A percentile compares a stretch with the other conserved stretches of the same genome.
phyloP scores from a whole-genome alignment of 2,797 vertebrate genomes.

The Threskiornis aethiopicus region DNA sequence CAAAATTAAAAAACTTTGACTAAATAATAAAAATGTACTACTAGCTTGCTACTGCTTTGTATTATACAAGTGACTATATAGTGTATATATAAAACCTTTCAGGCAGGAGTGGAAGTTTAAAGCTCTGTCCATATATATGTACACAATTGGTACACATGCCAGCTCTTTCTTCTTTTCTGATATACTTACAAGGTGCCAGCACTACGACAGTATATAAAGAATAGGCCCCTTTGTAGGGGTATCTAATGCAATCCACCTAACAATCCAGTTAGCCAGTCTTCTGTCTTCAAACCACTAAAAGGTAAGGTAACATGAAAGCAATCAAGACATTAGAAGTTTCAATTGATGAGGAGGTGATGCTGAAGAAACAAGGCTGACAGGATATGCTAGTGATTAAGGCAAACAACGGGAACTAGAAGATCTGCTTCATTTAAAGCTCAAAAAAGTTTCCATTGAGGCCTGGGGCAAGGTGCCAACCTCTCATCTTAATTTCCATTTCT shows the following conservation, averaged over 20 bases:
- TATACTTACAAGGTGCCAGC: neutral
- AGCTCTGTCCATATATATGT: neutral
- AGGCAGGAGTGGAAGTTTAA: neutral
- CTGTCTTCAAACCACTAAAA: neutral
- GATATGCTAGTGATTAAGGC: neutral
- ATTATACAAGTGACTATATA: neutral
- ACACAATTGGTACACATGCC: neutral
- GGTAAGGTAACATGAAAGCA: neutral
- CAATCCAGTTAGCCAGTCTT: neutral
- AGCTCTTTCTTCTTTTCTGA: neutral
- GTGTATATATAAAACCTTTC: neutral
- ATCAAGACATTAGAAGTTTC: neutral
- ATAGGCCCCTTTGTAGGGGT: neutral
- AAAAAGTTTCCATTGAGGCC: neutral
- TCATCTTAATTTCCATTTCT: neutral
- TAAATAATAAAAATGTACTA: neutral
- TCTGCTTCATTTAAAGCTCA: neutral
- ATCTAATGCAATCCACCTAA: neutral
- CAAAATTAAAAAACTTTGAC: neutral
- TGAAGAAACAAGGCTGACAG: neutral
- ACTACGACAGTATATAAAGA: neutral
- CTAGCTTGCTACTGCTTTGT: neutral
- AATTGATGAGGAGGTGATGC: neutral
- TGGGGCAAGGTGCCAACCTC: neutral
- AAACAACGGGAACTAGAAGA: neutral